Conservation (phyloP, 2,797 vertebrate species). For the Rhodeus uyekii region DNA sequence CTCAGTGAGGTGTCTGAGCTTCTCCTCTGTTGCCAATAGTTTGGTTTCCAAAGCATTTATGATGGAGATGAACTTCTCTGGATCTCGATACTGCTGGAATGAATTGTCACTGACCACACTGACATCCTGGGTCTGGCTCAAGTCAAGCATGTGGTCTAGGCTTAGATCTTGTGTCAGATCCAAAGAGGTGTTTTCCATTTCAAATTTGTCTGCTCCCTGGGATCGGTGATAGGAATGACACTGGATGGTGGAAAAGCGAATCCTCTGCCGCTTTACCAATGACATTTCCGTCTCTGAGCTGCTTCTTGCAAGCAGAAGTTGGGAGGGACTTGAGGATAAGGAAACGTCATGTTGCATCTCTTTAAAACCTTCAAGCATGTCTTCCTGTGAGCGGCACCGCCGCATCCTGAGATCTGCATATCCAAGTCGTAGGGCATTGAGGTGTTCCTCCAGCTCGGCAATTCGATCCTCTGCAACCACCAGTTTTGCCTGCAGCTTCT, state of each 20-base stretch:
- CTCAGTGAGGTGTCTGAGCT: constrained; percentile 86
- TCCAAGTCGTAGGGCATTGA: constrained; percentile 73
- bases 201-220: constrained; percentile 77
- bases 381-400: constrained; percentile 66
- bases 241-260: constrained; percentile 92
- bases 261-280: constrained; percentile 86
- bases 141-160: constrained; percentile 78
- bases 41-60: constrained; percentile 92
- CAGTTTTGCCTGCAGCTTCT: constrained; percentile 72
- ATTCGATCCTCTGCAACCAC: constrained; percentile 77
- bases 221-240: constrained; percentile 88
- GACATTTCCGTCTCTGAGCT: constrained; percentile 75
- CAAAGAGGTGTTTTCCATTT: constrained; percentile 74
- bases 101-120: constrained; percentile 71
- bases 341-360: constrained; percentile 56
- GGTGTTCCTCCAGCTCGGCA: constrained; percentile 76
- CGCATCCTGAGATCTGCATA: constrained; percentile 76
- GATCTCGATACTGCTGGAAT: constrained; percentile 77
- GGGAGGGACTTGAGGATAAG: constrained; percentile 41
- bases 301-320: constrained; percentile 62
- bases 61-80: constrained; percentile 89
- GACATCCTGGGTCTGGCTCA: constrained; percentile 77
- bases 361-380: constrained; percentile 57
- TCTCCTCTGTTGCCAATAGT: constrained; percentile 89
- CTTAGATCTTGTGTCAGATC: constrained; percentile 68